Conservation (phyloP, 2,888 invertebrate species). For the Phrixothrix hirtus region DNA sequence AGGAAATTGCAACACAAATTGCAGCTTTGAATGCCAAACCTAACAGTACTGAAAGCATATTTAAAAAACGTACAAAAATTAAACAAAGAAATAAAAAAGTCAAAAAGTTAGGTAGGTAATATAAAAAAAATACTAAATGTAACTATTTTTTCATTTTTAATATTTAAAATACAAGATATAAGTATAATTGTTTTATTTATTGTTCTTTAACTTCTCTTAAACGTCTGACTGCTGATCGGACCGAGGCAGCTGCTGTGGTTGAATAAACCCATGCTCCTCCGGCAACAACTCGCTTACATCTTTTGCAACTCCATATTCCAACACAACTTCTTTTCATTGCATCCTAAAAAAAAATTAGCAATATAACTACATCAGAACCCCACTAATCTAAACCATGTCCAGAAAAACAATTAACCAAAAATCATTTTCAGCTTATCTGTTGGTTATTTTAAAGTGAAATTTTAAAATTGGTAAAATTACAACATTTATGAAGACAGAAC, state of each 20-base stretch:
- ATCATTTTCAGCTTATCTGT: too few species aligned
- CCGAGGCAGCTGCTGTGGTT: slow-evolving; percentile 97
- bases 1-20: slow-evolving; percentile 58
- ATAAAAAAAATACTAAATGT: too few species aligned
- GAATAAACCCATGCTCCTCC: slow-evolving; percentile 99
- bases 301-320: slow-evolving; percentile 98
- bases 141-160: too few species aligned
- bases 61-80: not conserved
- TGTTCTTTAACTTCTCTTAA: slow-evolving; percentile 88
- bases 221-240: slow-evolving; percentile 95
- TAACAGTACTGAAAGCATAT: too few species aligned
- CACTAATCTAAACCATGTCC: too few species aligned
- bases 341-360: slow-evolving; percentile 68
- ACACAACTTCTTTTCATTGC: slow-evolving; percentile 97
- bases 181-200: too few species aligned
- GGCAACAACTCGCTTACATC: slow-evolving; percentile 95
- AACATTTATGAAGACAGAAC: too few species aligned
- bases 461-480: too few species aligned
- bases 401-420: too few species aligned
- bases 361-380: too few species aligned
- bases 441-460: too few species aligned
- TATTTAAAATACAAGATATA: too few species aligned
- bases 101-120: not conserved
- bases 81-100: not conserved
- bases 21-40: slow-evolving; percentile 38